Evolutionary conservation across 2,797 vertebrate species (phyloP).

Genomic region (Mastacembelus armatus): DNA sequence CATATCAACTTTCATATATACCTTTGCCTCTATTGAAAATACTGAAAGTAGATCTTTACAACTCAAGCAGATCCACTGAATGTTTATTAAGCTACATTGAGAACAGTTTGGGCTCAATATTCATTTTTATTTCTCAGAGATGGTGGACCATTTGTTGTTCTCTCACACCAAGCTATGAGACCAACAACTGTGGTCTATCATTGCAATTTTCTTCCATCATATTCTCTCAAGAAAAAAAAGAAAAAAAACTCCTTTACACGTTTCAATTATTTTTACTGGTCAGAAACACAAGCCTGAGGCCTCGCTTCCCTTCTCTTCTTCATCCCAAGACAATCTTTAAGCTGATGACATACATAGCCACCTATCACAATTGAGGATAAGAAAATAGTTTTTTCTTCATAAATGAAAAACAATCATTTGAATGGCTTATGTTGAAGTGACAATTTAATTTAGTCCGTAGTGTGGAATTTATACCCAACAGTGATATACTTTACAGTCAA

Average conservation of each 20-base stretch:
- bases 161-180: conserved; percentile 19
- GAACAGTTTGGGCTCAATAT: conserved; percentile 15
- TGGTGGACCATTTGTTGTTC: conserved; percentile 47
- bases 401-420: conserved; percentile 70
- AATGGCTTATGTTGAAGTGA: conserved; percentile 71
- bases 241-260: conserved; percentile 75
- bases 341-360: conserved; percentile 69
- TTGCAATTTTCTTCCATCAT: conserved; percentile 28
- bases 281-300: conserved; percentile 66
- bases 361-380: conserved; percentile 49
- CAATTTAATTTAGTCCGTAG: conserved; percentile 75
- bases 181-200: not conserved
- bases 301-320: conserved; percentile 59
- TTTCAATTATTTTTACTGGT: conserved; percentile 75
- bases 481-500: conserved; percentile 44
- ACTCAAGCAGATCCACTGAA: not conserved
- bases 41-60: conserved; percentile 1
- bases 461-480: conserved; percentile 49
- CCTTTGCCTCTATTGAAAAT: not conserved
- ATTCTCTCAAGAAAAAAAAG: conserved; percentile 70
- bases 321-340: conserved; percentile 64
- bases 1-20: not conserved
- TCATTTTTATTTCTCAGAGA: conserved; percentile 19
- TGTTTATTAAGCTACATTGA: conserved; percentile 27
- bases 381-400: conserved; percentile 48